Base-by-base conservation (phyloP, 1,140 invertebrate species). In the Leptonema lineaticorne region DNA sequence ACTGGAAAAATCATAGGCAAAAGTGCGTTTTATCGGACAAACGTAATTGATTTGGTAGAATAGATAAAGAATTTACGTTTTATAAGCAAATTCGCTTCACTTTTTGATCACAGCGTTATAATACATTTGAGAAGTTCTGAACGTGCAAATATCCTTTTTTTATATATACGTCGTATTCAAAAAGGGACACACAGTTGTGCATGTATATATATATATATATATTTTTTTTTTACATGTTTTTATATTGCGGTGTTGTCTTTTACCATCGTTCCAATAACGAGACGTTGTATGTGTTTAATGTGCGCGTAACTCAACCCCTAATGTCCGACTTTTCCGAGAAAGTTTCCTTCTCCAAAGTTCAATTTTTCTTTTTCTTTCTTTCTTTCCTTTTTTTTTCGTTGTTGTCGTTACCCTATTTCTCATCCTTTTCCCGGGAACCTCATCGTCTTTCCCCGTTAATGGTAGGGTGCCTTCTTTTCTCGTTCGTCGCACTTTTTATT, bases 231-330 rank as follows among this genome's bases (percentile, higher is more conserved):
- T 41, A 41, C 37, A 41, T 16, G 37, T 41, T 16, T 2, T 41
- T n/a, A n/a, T n/a, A n/a, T n/a, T n/a, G n/a, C n/a, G n/a, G n/a
- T 53, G 22, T 53, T 20, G 59, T 41, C 37, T 62, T 45, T 62
- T 53, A 53, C 22, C 50, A 14, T 24, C 18, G 62, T 64, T 46
- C 29, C 62, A 64, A 64, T 64, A 64, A 64, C 62, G 62, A 64
- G 46, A 41, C 62, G 33, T 64, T 64, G 33, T 37, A 41, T 64
- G 62, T 50, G 20, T 46, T 41, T 64, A 64, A 64, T 64, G 62
- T 26, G 14, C 45, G 62, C 62, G 62, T 64, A 64, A 64, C 62
- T 64, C 62, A 64, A n/a, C n/a, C 62, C 41, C 45, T 64, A 64
- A 64, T 64, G 62, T 64, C 62, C 37, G 62, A 50, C 62, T 64